phyloP scores from a whole-genome alignment of 1,140 invertebrate genomes.

The Wiebesia pumilae region DNA sequence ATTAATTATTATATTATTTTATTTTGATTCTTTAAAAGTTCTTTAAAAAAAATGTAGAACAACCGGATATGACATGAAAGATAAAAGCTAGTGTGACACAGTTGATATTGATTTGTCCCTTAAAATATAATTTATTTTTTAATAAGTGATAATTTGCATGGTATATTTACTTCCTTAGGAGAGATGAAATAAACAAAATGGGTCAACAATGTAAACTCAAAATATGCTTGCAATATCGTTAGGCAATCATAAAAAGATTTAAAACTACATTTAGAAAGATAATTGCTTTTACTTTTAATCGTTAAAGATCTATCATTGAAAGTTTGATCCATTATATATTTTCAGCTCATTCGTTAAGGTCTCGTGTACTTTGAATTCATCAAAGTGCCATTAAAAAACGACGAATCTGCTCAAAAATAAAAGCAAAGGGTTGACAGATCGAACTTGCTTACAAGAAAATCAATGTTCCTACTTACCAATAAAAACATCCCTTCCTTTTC shows the following conservation, averaged over 20 bases:
- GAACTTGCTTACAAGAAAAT: not conserved
- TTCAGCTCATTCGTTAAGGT: conserved; percentile 28
- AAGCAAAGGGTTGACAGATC: not conserved
- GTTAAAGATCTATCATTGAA: conserved; percentile 3
- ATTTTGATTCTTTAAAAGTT: too few species aligned
- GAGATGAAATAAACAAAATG: not conserved
- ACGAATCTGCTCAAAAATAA: not conserved
- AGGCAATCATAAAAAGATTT: not conserved
- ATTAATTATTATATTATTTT: not conserved
- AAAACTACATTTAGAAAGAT: not conserved
- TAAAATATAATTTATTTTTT: not conserved
- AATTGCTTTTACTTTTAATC: not conserved
- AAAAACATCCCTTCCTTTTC: conserved; percentile 14
- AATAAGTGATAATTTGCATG: not conserved
- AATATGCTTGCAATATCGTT: not conserved
- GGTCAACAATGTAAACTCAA: not conserved
- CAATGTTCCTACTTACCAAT: not conserved
- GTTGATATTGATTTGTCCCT: not conserved
- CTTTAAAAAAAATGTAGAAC: not conserved
- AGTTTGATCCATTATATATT: not conserved
- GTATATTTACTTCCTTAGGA: not conserved
- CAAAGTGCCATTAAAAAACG: conserved; percentile 17
- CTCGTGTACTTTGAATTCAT: not conserved
- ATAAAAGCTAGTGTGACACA: not conserved
- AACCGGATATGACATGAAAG: not conserved